A percentile compares a stretch with the other conserved stretches of the same genome.
phyloP scores from a whole-genome alignment of 2,113 vertebrate species.

The Heliornis fulica region DNA sequence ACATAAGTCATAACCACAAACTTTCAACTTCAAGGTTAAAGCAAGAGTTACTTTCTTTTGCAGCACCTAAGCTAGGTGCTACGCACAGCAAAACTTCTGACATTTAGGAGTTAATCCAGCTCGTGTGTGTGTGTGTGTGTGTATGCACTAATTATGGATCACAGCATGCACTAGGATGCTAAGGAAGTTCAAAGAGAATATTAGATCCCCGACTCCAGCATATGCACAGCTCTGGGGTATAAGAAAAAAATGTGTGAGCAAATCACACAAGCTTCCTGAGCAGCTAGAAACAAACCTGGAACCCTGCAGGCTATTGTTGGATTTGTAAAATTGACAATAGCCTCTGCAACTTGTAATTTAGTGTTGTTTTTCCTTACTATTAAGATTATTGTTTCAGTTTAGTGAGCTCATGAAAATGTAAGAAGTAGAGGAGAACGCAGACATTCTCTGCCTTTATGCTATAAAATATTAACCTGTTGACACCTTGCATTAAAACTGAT shows the following conservation, averaged over 20 bases:
- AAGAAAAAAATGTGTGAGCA: constrained; percentile 59
- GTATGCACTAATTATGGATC: constrained; percentile 67
- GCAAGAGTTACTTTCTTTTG: neutral
- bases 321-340: constrained; percentile 68
- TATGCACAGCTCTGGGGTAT: constrained; percentile 67
- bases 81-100: constrained; percentile 6
- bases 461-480: constrained; percentile 57
- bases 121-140: neutral
- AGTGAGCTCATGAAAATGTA: constrained; percentile 47
- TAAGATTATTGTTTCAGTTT: constrained; percentile 55
- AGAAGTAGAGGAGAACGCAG: neutral
- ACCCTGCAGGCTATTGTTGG: constrained; percentile 61
- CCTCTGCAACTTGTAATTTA: constrained; percentile 58
- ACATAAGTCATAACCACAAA: neutral
- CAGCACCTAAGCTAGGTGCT: neutral
- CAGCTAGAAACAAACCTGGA: constrained; percentile 67
- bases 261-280: constrained; percentile 70
- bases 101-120: constrained; percentile 53
- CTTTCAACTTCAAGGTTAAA: neutral
- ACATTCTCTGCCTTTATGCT: neutral
- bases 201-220: constrained; percentile 60
- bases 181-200: constrained; percentile 73
- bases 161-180: constrained; percentile 63
- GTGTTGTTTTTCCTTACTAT: constrained; percentile 38
- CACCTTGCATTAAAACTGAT: neutral